phyloP scores from a whole-genome alignment of 2,888 invertebrate species.

The Macrophya alboannulata region DNA sequence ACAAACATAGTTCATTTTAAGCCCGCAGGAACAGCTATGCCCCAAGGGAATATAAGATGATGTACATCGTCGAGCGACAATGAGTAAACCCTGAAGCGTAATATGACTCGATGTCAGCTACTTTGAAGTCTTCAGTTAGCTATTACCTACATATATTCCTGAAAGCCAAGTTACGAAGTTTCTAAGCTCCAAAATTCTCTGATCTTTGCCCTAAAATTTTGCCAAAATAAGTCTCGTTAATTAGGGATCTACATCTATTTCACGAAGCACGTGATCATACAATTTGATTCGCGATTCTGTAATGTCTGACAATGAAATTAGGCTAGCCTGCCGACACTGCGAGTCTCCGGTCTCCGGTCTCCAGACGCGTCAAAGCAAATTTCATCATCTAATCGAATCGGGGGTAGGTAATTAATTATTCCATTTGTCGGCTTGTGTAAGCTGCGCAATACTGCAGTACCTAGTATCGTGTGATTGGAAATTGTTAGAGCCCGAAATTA shows the following conservation, averaged over 20 bases:
- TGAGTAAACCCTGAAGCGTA: neutral
- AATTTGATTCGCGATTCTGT: neutral
- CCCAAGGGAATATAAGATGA: neutral
- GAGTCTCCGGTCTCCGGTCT: neutral
- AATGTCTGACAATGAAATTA: conserved; percentile 26
- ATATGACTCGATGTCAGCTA: neutral
- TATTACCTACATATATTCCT: neutral
- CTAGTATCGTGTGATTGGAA: neutral
- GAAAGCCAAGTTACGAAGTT: neutral
- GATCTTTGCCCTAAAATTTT: neutral
- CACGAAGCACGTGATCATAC: neutral
- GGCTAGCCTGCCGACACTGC: neutral
- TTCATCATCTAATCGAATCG: conserved; percentile 21
- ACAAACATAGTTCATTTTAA: neutral
- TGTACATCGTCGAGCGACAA: neutral
- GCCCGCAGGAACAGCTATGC: neutral
- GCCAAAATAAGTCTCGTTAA: neutral
- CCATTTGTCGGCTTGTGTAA: conserved; percentile 16
- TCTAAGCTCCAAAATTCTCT: neutral
- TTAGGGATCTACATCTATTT: neutral
- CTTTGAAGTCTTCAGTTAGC: neutral
- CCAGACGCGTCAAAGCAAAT: conserved; percentile 20
- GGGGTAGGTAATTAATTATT: conserved; percentile 31
- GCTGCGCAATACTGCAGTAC: neutral
- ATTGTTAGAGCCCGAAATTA: neutral